Percentiles rank a stretch among this genome's conserved stretches.
phyloP scores from a whole-genome alignment of 2,113 vertebrate species.

The Grus americana region DNA sequence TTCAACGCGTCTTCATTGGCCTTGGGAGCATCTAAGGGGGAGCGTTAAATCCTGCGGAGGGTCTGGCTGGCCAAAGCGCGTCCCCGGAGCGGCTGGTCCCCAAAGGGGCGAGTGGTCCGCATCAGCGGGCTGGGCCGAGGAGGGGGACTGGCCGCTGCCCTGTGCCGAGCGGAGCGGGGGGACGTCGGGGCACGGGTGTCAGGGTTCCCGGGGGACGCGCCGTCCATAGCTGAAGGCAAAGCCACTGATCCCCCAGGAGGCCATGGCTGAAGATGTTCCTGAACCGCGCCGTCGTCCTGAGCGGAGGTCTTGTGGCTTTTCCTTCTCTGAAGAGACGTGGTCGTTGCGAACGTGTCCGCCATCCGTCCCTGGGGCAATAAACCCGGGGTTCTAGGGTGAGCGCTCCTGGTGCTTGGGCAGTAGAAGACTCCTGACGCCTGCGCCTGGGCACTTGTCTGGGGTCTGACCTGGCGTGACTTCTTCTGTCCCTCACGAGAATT shows the following conservation, averaged over 20 bases:
- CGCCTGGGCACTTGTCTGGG: background rate
- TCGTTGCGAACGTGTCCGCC: fast-evolving
- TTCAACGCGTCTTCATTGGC: background rate
- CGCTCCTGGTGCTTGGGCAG: background rate
- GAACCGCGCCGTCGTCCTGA: fast-evolving
- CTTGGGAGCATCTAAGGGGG: fast-evolving
- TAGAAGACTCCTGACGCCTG: background rate
- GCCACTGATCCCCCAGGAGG: fast-evolving
- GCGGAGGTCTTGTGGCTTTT: background rate
- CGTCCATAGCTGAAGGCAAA: background rate
- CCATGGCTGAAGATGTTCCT: background rate
- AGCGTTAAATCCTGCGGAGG: fast-evolving
- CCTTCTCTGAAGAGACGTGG: background rate
- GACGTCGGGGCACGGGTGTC: fast-evolving
- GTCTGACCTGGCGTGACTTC: too few relatives aligned
- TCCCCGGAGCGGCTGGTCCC: fast-evolving
- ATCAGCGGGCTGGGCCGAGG: too few relatives aligned
- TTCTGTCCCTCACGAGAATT: fast-evolving
- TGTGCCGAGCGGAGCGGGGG: background rate
- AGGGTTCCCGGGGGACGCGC: fast-evolving
- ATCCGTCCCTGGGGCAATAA: background rate
- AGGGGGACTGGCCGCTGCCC: background rate
- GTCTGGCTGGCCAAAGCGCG: fast-evolving
- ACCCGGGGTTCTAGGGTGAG: background rate
- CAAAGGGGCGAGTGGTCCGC: fast-evolving